phyloP scores from a whole-genome alignment of 2,888 invertebrate genomes.

The Spodoptera exigua region DNA sequence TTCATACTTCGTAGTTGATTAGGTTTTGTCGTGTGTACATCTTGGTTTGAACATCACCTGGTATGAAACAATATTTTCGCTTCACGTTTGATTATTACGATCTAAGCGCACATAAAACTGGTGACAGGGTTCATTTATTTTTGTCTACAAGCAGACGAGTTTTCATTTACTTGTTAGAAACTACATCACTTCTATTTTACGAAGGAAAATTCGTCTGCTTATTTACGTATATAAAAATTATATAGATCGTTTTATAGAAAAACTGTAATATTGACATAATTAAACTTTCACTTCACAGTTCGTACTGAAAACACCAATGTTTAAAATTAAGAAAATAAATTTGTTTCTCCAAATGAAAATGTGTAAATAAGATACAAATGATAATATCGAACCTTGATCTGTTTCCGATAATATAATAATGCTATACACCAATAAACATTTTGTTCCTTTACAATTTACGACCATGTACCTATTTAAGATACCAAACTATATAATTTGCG shows the following conservation, averaged over 20 bases:
- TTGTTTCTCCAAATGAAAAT: constrained; percentile 42
- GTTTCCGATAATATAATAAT: constrained; percentile 42
- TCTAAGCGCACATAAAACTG: constrained; percentile 85
- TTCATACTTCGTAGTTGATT: constrained; percentile 56
- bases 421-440: constrained; percentile 50
- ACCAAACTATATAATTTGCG: constrained; percentile 43
- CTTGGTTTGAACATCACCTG: constrained; percentile 48
- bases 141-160: constrained; percentile 79
- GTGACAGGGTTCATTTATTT: constrained; percentile 87
- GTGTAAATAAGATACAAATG: constrained; percentile 59
- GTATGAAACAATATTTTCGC: constrained; percentile 45
- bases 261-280: constrained; percentile 59
- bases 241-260: constrained; percentile 70
- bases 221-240: constrained; percentile 70
- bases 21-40: constrained; percentile 41
- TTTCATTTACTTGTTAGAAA: constrained; percentile 70
- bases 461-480: constrained; percentile 2
- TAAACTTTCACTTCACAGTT: constrained; percentile 58
- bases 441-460: constrained; percentile 50
- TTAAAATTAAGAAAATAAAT: constrained; percentile 57
- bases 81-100: constrained; percentile 68
- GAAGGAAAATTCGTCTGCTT: constrained; percentile 77
- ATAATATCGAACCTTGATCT: constrained; percentile 44
- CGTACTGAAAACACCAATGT: constrained; percentile 64
- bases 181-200: constrained; percentile 74